These are phyloP conservation scores for Homarus gammarus DNA, from an alignment of 2,888 invertebrate species.

Conservation along the genomic window DNA sequence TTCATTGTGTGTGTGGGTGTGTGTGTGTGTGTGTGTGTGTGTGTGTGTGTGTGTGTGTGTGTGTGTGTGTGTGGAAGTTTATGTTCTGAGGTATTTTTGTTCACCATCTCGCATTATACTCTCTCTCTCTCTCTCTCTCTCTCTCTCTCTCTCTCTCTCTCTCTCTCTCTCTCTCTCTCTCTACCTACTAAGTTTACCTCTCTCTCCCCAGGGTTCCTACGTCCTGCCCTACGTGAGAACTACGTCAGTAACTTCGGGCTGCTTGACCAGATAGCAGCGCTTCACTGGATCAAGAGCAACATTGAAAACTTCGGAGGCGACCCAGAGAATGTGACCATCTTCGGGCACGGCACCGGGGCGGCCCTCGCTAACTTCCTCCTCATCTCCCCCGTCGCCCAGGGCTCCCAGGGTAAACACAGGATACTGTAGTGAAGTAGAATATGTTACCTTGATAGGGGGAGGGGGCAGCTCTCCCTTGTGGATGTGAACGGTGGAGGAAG, in stretches of 20 bases:
- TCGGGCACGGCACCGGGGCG: conserved; percentile 76
- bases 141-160: not conserved
- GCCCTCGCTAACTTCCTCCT: conserved; percentile 80
- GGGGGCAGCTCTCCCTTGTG: too few relatives aligned
- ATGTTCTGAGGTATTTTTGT: not conserved
- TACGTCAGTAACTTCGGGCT: conserved; percentile 79
- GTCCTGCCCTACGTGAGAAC: conserved; percentile 56
- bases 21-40: not conserved
- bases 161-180: not conserved
- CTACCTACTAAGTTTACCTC: not conserved
- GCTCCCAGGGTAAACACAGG: conserved; percentile 48
- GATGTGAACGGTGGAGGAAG: too few relatives aligned
- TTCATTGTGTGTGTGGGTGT: not conserved
- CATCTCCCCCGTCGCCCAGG: conserved; percentile 80
- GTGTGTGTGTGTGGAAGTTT: not conserved
- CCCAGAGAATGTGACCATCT: conserved; percentile 73
- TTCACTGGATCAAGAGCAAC: conserved; percentile 82
- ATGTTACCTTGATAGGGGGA: too few relatives aligned
- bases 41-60: not conserved
- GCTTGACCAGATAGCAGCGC: conserved; percentile 81
- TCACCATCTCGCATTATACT: not conserved
- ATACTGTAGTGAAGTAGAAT: too few relatives aligned
- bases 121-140: not conserved
- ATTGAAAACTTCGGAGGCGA: conserved; percentile 78
- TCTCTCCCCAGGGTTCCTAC: conserved; percentile 77